Evolutionary conservation across 2,113 vertebrate genomes (phyloP).

Genomic region (Antechinus flavipes): DNA sequence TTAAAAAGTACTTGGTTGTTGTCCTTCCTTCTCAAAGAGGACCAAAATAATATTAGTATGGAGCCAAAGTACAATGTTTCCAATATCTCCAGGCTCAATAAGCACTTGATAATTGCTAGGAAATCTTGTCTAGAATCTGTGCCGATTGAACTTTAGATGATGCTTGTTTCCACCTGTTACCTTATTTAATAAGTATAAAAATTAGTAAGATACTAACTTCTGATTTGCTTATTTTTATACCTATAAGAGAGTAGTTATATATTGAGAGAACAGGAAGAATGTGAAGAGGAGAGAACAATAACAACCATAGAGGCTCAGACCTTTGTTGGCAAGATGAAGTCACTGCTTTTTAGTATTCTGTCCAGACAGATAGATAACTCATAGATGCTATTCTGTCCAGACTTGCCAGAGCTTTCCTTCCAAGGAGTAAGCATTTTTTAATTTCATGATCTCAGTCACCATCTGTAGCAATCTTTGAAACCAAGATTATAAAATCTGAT

Average conservation of each 20-base stretch:
- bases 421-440: background rate
- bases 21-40: too few relatives aligned
- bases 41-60: background rate
- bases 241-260: background rate
- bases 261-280: too few relatives aligned
- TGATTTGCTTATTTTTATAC: slow-evolving; percentile 1
- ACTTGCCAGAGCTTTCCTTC: background rate
- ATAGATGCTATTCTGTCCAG: background rate
- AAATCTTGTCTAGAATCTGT: background rate
- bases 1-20: background rate
- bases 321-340: background rate
- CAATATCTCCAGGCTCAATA: background rate
- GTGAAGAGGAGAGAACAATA: too few relatives aligned
- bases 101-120: background rate
- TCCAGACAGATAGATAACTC: background rate
- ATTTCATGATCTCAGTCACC: background rate
- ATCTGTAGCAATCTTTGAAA: background rate
- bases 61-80: too few relatives aligned
- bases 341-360: background rate
- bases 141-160: background rate
- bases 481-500: background rate
- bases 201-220: background rate
- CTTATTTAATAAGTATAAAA: slow-evolving; percentile 3
- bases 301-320: too few relatives aligned
- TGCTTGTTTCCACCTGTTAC: background rate